A percentile compares a stretch with the other conserved stretches of the same genome.
phyloP scores from a whole-genome alignment of 2,797 vertebrate species.

The Macropodus opercularis region DNA sequence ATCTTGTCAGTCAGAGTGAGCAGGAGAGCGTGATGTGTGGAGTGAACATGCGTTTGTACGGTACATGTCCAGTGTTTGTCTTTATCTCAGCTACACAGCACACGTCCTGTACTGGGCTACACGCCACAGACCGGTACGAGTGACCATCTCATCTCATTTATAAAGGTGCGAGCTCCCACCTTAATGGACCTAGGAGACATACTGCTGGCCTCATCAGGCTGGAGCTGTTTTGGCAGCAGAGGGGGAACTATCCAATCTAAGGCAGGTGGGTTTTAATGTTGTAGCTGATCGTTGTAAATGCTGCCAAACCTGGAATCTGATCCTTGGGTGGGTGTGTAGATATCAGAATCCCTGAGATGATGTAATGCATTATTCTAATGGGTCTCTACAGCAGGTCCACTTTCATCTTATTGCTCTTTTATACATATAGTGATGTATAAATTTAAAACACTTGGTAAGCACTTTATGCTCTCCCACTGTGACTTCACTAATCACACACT shows the following conservation, averaged over 20 bases:
- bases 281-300: too few species aligned
- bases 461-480: constrained; percentile 27
- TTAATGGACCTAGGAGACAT: too few species aligned
- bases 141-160: too few species aligned
- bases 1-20: constrained; percentile 49
- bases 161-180: too few species aligned
- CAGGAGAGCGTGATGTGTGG: not conserved
- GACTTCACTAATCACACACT: constrained; percentile 33
- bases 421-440: constrained; percentile 8
- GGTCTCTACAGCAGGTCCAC: not conserved
- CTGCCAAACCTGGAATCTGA: constrained; percentile 6
- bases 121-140: too few species aligned
- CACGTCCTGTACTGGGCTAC: too few species aligned
- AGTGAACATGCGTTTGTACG: constrained; percentile 8
- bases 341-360: not conserved
- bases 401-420: constrained; percentile 25
- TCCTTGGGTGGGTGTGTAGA: constrained; percentile 4
- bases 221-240: too few species aligned
- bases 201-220: too few species aligned
- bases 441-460: constrained; percentile 19
- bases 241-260: too few species aligned
- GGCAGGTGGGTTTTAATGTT: too few species aligned
- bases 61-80: too few species aligned
- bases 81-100: not conserved
- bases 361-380: not conserved